Conservation (phyloP, 2,113 vertebrate genomes). For the Psilopogon haemacephalus region DNA sequence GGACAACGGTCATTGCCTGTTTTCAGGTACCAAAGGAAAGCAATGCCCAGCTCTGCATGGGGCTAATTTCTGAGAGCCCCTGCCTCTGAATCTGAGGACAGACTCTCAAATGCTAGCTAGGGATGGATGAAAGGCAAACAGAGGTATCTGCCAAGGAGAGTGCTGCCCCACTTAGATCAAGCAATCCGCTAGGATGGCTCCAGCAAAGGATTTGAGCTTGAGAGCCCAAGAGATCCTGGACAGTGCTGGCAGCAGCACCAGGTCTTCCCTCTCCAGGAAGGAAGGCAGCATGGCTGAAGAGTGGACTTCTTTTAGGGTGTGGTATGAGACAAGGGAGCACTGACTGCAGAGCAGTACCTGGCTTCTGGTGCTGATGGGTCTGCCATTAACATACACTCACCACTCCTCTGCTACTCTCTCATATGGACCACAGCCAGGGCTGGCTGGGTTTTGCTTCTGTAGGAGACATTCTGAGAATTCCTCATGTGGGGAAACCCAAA, state of each 20-base stretch:
- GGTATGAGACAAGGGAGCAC: fast-evolving
- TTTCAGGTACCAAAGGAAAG: neutral
- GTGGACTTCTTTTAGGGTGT: neutral
- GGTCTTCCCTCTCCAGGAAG: neutral
- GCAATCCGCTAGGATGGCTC: neutral
- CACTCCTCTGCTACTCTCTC: neutral
- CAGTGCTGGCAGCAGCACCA: fast-evolving
- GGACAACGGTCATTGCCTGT: neutral
- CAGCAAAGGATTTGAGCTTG: neutral
- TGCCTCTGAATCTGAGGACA: neutral
- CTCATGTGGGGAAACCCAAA: conserved; percentile 18
- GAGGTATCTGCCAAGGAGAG: neutral
- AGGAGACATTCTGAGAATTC: neutral
- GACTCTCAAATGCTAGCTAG: neutral
- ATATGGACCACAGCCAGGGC: neutral
- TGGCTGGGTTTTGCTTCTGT: neutral
- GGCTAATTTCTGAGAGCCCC: neutral
- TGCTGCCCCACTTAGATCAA: neutral
- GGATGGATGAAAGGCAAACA: neutral
- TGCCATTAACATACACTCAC: neutral
- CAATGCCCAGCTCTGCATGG: fast-evolving
- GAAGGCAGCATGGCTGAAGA: neutral
- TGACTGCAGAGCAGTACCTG: neutral
- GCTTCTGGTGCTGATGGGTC: neutral
- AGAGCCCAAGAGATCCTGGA: neutral